Evolutionary conservation across 1,140 invertebrate genomes (phyloP).

Genomic region (Pseudomyrmex pallidus): DNA sequence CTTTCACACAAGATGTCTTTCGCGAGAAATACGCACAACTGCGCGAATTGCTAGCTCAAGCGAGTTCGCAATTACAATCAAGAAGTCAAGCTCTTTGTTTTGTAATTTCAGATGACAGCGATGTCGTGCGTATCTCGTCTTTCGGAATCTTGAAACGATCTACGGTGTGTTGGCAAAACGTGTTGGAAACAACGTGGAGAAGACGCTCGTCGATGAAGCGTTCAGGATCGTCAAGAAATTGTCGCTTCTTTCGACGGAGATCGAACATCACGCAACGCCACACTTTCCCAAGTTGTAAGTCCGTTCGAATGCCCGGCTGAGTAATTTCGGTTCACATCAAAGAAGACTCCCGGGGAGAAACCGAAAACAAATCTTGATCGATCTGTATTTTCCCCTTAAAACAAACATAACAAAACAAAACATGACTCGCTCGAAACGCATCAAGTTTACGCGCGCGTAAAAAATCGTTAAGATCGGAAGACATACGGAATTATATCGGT

Average conservation of each 20-base stretch:
- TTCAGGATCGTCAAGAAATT: constrained; percentile 31
- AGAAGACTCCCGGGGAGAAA: too few species aligned
- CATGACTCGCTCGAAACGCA: too few species aligned
- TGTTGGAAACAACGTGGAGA: background rate
- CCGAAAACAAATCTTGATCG: too few species aligned
- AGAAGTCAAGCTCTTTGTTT: constrained; percentile 2
- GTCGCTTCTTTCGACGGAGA: background rate
- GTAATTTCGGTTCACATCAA: too few species aligned
- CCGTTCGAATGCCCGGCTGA: too few species aligned
- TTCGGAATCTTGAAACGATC: constrained; percentile 28
- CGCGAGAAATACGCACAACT: background rate
- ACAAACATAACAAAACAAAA: too few species aligned
- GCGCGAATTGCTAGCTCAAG: constrained; percentile 1
- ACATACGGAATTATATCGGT: too few species aligned
- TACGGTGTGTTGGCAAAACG: constrained; percentile 2
- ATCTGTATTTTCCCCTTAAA: too few species aligned
- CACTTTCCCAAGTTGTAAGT: too few species aligned
- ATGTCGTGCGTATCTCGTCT: constrained; percentile 44
- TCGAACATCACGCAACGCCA: too few species aligned
- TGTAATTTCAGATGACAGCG: constrained; percentile 54
- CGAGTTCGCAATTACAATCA: background rate
- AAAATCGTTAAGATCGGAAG: background rate
- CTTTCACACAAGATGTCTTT: background rate
- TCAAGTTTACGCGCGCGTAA: background rate
- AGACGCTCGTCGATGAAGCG: constrained; percentile 47